Conservation (phyloP, 2,797 vertebrate genomes). For the Podarcis lilfordi region DNA sequence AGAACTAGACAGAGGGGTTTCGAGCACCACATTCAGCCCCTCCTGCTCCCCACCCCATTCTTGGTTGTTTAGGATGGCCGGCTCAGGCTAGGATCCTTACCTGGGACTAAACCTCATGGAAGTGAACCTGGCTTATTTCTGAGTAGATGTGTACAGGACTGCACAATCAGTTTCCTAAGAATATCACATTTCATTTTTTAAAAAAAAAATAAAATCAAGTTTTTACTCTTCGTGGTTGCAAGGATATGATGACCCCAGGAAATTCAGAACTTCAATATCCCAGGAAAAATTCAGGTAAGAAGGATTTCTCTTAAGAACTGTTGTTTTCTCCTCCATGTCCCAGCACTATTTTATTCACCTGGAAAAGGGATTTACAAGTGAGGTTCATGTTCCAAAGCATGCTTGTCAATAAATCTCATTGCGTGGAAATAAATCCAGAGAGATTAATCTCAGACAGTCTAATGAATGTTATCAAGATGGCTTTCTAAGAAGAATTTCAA, state of each 20-base stretch:
- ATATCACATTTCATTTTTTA: not conserved
- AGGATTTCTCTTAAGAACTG: not conserved
- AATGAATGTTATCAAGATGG: slow-evolving; percentile 20
- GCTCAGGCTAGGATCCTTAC: too few relatives aligned
- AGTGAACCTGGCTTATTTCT: too few relatives aligned
- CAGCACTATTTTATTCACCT: not conserved
- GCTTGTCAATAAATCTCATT: slow-evolving; percentile 31
- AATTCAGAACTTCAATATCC: not conserved
- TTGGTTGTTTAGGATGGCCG: too few relatives aligned
- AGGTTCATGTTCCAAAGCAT: not conserved
- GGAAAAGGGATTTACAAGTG: slow-evolving; percentile 18
- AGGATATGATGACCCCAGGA: not conserved
- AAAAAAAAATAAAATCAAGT: not conserved
- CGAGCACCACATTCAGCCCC: too few relatives aligned
- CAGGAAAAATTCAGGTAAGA: not conserved
- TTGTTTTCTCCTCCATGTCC: too few relatives aligned
- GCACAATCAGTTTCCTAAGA: not conserved
- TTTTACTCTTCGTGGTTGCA: not conserved
- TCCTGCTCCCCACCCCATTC: too few relatives aligned
- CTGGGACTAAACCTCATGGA: too few relatives aligned
- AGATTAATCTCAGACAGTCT: slow-evolving; percentile 39
- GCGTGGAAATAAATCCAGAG: slow-evolving; percentile 19
- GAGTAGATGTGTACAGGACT: too few relatives aligned
- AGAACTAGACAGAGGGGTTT: too few relatives aligned
- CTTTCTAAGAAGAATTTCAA: not conserved